Evolutionary conservation across 2,113 vertebrate species (phyloP).

Genomic region (Pavo muticus): DNA sequence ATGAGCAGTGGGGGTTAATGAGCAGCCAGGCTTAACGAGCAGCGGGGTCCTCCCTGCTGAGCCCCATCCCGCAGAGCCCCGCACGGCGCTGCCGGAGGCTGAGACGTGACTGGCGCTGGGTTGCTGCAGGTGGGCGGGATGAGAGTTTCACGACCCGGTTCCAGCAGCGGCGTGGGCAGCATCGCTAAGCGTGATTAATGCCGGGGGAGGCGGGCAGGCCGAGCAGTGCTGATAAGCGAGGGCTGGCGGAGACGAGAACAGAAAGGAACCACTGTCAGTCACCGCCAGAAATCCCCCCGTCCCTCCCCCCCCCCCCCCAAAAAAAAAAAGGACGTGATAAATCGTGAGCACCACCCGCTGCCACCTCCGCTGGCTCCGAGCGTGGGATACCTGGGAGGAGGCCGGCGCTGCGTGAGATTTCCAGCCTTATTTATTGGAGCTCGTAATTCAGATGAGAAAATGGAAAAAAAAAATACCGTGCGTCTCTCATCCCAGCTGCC

Average conservation of each 20-base stretch:
- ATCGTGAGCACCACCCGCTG: constrained; percentile 8
- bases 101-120: constrained; percentile 1
- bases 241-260: not conserved
- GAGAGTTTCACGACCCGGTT: constrained; percentile 25
- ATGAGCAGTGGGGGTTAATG: not conserved
- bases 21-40: not conserved
- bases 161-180: constrained; percentile 49
- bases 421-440: not conserved
- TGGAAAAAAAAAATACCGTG: not conserved
- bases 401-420: not conserved
- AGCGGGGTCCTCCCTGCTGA: not conserved
- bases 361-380: constrained; percentile 15
- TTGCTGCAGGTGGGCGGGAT: constrained; percentile 18
- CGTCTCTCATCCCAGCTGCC: not conserved
- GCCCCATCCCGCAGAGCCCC: not conserved
- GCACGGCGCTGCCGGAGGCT: constrained; percentile 11
- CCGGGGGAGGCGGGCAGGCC: not conserved
- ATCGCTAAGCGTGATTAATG: constrained; percentile 17
- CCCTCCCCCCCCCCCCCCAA: no score
- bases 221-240: not conserved
- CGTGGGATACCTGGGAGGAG: not conserved
- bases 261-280: not conserved
- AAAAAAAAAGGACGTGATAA: not conserved
- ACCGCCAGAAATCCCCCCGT: not conserved
- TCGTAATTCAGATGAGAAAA: constrained; percentile 13